Conservation (phyloP, 2,888 invertebrate genomes). For the Caenorhabditis auriculariae region DNA sequence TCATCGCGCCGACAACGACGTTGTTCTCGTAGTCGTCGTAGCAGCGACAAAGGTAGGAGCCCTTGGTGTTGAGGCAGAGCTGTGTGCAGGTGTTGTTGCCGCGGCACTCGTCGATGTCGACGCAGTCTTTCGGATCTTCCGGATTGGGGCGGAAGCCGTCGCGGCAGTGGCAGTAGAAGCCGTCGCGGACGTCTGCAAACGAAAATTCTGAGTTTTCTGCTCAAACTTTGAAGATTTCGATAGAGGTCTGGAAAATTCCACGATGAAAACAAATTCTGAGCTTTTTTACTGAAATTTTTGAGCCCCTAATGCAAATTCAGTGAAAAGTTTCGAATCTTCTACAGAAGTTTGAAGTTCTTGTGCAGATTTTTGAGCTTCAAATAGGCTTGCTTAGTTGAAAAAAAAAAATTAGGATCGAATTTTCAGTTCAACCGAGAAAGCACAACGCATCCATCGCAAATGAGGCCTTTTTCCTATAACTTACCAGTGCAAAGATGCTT, state of each 20-base stretch:
- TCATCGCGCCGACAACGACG: constrained; percentile 62
- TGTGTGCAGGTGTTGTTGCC: constrained; percentile 86
- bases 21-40: constrained; percentile 66
- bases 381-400: background rate
- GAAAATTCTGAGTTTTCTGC: background rate
- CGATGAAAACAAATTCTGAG: background rate
- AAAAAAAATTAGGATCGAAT: background rate
- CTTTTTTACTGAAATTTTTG: background rate
- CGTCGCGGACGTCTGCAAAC: constrained; percentile 26
- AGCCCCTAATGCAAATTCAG: too few relatives aligned
- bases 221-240: too few relatives aligned
- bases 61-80: constrained; percentile 86
- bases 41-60: constrained; percentile 84
- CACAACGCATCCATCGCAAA: background rate
- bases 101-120: constrained; percentile 65
- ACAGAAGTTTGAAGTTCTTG: too few relatives aligned
- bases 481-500: constrained; percentile 93
- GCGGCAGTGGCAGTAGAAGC: constrained; percentile 48
- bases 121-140: constrained; percentile 61
- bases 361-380: too few relatives aligned
- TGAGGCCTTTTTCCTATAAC: background rate
- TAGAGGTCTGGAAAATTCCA: too few relatives aligned
- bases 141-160: constrained; percentile 78
- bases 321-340: too few relatives aligned
- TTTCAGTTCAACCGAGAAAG: background rate